Evolutionary conservation across 2,113 vertebrate species (phyloP).

Genomic region (Arizona elegans): DNA sequence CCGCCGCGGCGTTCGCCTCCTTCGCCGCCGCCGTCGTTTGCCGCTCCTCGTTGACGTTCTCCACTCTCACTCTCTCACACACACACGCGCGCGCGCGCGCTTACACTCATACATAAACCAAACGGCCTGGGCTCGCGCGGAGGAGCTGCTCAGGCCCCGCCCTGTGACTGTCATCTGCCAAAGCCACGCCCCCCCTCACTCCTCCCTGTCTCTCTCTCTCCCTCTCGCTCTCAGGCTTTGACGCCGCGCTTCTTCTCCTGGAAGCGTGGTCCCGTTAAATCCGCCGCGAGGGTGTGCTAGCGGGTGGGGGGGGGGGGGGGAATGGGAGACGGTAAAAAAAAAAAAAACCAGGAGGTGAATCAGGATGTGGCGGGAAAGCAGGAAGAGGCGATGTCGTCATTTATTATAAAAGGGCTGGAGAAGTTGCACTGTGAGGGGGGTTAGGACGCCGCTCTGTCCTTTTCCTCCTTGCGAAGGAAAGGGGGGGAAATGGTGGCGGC

Average conservation of each 20-base stretch:
- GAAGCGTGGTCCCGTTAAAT: neutral
- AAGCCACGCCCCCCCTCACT: too few species aligned
- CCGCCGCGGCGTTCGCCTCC: neutral
- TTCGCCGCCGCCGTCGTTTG: neutral
- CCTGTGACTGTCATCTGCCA: neutral
- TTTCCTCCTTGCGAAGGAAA: neutral
- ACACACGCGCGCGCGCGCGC: neutral
- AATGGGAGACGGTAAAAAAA: too few species aligned
- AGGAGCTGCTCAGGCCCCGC: neutral
- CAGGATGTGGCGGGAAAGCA: neutral
- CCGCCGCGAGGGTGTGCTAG: neutral
- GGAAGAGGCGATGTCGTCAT: neutral
- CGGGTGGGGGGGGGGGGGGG: neutral
- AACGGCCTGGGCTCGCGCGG: slow-evolving; percentile 16
- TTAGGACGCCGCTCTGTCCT: neutral
- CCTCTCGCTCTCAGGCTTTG: too few species aligned
- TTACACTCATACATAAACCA: neutral
- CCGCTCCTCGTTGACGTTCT: neutral
- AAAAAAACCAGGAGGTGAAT: neutral
- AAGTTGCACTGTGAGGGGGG: neutral
- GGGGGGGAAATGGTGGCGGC: neutral
- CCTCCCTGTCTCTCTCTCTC: too few species aligned
- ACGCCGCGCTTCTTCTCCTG: neutral
- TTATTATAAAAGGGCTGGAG: neutral
- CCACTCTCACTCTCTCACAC: neutral